Evolutionary conservation across 2,888 invertebrate genomes (phyloP).

Genomic region (Epistrophe grossulariae): DNA sequence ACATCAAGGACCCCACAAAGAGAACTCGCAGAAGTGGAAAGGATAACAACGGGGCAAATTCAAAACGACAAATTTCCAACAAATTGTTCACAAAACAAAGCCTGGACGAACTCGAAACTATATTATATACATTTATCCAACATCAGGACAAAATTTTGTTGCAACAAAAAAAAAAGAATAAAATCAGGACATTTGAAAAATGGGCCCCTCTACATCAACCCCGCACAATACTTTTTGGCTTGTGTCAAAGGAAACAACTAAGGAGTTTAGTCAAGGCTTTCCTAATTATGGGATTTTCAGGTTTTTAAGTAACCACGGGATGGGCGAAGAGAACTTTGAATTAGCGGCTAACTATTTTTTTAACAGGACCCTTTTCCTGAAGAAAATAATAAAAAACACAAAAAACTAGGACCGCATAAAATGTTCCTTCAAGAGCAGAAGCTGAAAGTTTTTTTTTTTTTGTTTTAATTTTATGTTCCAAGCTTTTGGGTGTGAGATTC

Average conservation of each 20-base stretch:
- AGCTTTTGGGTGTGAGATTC: neutral
- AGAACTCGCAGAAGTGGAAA: constrained; percentile 56
- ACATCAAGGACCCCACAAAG: constrained; percentile 43
- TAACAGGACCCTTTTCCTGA: neutral
- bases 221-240: constrained; percentile 17
- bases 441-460: constrained; percentile 44
- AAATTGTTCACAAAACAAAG: constrained; percentile 69
- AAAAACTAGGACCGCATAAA: constrained; percentile 43
- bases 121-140: neutral
- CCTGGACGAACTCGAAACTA: constrained; percentile 46
- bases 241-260: constrained; percentile 57
- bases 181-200: constrained; percentile 22
- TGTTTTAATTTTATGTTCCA: too few species aligned
- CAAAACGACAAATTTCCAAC: constrained; percentile 64
- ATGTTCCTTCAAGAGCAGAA: constrained; percentile 63
- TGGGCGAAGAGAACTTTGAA: constrained; percentile 45
- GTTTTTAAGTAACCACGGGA: constrained; percentile 62
- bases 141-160: constrained; percentile 35
- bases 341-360: constrained; percentile 27
- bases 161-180: constrained; percentile 29
- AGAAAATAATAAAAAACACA: neutral
- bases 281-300: constrained; percentile 67
- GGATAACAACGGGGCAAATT: constrained; percentile 48
- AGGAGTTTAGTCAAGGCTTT: constrained; percentile 52
- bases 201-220: constrained; percentile 1